Evolutionary conservation across 1,140 invertebrate species (phyloP).

Genomic region (Telenomus remus): DNA sequence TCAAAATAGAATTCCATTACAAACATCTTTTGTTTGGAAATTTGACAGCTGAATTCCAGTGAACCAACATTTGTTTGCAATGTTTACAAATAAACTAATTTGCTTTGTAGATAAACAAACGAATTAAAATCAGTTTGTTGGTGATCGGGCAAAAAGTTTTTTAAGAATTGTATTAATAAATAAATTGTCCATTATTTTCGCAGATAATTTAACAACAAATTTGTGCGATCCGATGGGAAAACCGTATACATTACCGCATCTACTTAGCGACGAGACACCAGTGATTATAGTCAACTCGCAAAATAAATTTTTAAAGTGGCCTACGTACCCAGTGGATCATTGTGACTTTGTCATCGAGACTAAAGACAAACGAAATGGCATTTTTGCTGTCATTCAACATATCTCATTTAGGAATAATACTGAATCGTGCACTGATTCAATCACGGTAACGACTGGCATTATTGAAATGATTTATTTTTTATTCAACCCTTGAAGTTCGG

Average conservation of each 20-base stretch:
- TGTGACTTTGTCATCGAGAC: conserved; percentile 25
- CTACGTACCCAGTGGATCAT: conserved; percentile 2
- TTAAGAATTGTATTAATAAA: no score
- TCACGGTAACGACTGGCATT: conserved; percentile 15
- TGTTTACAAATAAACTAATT: no score
- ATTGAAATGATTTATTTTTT: not conserved
- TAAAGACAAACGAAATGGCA: conserved; percentile 16
- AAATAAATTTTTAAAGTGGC: conserved; percentile 10
- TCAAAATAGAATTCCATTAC: no score
- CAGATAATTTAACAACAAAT: conserved; percentile 16
- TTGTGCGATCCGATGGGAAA: conserved; percentile 4
- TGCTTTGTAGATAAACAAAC: not conserved
- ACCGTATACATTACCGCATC: not conserved
- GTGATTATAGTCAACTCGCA: conserved; percentile 23
- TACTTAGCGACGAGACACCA: conserved; percentile 5
- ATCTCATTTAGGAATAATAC: conserved; percentile 11
- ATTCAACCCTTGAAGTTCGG: no score
- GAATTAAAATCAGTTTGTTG: no score
- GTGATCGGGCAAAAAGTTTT: no score
- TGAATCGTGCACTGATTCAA: conserved; percentile 3
- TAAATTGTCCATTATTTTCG: not conserved
- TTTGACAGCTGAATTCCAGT: no score
- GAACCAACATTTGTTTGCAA: no score
- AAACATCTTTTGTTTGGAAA: no score
- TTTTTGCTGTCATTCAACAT: conserved; percentile 36